Evolutionary conservation across 2,113 vertebrate species (phyloP), one percentile per base, ranked within the genome.

Genomic region (Tenrec ecaudatus): DNA sequence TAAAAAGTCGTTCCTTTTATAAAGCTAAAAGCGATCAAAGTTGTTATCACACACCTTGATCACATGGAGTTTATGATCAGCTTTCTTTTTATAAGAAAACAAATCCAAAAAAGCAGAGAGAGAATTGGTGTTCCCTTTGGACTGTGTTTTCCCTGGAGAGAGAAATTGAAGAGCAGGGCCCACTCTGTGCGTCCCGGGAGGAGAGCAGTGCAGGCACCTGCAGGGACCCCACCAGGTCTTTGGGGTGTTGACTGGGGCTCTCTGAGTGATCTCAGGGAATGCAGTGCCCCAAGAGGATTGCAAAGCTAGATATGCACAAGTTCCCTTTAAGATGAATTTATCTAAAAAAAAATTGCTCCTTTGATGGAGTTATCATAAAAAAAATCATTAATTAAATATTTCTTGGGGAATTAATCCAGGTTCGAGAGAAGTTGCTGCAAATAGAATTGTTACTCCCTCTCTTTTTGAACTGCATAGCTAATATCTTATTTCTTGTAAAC

Each of bases 51-150:
- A 57, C 86, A 60, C 43, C 66, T 83, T 77, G 33, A 82, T 85
- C 43, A 19, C n/a, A 11, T 80, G 29, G 71, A 29, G 69, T 92
- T 89, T 90, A 40, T 27, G 12, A 88, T 84, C 47, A 93, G 40
- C 66, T 53, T 89, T 85, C 11, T 62, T 95, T 95, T 82, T 91
- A 92, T 27, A 90, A 92, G 62, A 81, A 66, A 81, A 90, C 66
- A 57, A 95, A 90, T 89, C 47, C 62, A 20, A 93, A 73, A 93
- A 95, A 94, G 82, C 71, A 87, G 60, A 36, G 43, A 76, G 36
- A 91, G 43, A 75, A 81, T 83, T 66, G 66, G 0, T 31, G 36
- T 93, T 40, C 12, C 57, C 1, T 84, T 73, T 78, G 29, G 64
- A 29, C 80, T 83, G 23, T 95, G 93, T 53, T 94, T 79, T 43